Evolutionary conservation across 2,888 invertebrate species (phyloP), one percentile per base, ranked within the genome.

Genomic region (Ellobium chinense): DNA sequence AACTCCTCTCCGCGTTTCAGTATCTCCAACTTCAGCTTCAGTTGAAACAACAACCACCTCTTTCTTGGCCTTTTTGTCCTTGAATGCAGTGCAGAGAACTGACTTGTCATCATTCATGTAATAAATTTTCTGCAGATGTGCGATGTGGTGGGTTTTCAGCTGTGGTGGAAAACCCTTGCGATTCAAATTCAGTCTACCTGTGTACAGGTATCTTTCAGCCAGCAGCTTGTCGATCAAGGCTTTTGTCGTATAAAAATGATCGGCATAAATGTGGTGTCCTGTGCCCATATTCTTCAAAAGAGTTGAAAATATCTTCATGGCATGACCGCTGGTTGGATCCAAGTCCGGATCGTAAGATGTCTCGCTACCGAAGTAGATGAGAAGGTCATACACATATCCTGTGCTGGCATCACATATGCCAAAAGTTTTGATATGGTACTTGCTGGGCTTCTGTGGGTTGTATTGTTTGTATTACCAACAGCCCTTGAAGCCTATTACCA

Each of bases 381-480:
- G 24, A n/a, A 68, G 7, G n/a, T 56, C 56, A 18, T 54, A n/a
- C 5, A 70, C 56, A 56, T 70, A 70, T 1, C 70, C 34, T 18
- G 70, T 70, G 18, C 1, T 5, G 34, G 27, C 14, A 18, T 70
- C 70, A 21, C 29, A 29, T 14, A 70, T 31, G 2, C 70, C 34
- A 70, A 56, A 70, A 56, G 31, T 54, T 56, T 70, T 70, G 9
- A 56, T 56, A 7, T 56, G 70, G 70, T 70, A 56, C 31, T 70
- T 70, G 5, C 29, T 14, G 14, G 70, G 70, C 56, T 56, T 70
- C 9, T 12, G 7, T 18, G 70, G 3, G n/a, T 56, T 70, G 12
- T 21, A 56, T 18, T 54, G 70, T 29, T 70, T 70, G 29, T 56
- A 70, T 54, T 54, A 1, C 70, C 54, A 56, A 0, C 34, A n/a